Conservation (phyloP, 2,888 invertebrate genomes). For the Noctuana brunneofusca region DNA sequence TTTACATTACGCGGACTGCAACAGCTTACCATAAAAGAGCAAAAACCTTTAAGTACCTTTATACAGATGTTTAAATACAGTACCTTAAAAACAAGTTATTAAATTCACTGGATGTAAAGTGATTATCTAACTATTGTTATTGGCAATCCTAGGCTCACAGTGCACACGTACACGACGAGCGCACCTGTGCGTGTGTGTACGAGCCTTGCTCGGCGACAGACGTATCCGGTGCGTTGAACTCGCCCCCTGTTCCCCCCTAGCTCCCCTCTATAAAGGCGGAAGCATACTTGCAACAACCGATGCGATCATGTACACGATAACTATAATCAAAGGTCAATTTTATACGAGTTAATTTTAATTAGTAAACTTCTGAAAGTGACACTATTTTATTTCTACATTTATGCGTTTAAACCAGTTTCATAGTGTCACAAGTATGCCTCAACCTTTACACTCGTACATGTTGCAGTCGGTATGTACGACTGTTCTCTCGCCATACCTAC, state of each 20-base stretch:
- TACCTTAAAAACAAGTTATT: too few species aligned
- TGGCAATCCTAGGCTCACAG: slow-evolving; percentile 20
- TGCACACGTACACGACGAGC: slow-evolving; percentile 45
- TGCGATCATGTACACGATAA: slow-evolving; percentile 11
- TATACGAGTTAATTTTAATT: neutral
- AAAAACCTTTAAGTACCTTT: too few species aligned
- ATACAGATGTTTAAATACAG: too few species aligned
- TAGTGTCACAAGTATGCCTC: neutral
- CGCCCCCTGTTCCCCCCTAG: slow-evolving; percentile 52
- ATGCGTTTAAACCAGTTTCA: neutral
- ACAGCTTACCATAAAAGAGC: too few species aligned
- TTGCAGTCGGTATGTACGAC: slow-evolving; percentile 12
- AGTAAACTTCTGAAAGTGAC: neutral
- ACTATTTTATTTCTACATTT: neutral
- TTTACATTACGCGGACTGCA: too few species aligned
- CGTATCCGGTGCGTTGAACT: slow-evolving; percentile 81
- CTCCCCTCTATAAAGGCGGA: slow-evolving; percentile 35
- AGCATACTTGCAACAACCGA: slow-evolving; percentile 25
- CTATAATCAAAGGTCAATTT: slow-evolving; percentile 13
- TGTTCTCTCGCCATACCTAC: slow-evolving; percentile 11
- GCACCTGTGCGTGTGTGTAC: slow-evolving; percentile 64
- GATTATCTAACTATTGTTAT: slow-evolving; percentile 9
- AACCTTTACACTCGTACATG: slow-evolving; percentile 9
- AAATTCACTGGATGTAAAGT: too few species aligned
- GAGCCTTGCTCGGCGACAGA: slow-evolving; percentile 66